A percentile compares a stretch with the other conserved stretches of the same genome.
These are phyloP conservation scores for Petrocephalus zakoni DNA, from an alignment of 2,113 vertebrate species.

Conservation along the genomic window DNA sequence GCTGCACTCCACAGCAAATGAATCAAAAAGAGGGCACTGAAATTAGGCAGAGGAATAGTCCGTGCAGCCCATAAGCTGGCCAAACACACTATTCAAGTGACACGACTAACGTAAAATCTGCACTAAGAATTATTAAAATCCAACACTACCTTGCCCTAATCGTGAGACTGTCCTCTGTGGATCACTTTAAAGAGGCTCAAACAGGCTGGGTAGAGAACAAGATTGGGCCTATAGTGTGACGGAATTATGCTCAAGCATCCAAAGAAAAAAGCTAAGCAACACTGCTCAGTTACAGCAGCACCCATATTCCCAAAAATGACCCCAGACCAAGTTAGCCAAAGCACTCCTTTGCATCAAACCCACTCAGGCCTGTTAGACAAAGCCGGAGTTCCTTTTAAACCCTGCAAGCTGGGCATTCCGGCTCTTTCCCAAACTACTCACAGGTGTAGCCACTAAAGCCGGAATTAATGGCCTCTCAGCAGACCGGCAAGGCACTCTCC, in stretches of 20 bases:
- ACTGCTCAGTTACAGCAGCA: neutral
- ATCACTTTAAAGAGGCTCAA: neutral
- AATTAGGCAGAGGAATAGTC: neutral
- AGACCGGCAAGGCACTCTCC: neutral
- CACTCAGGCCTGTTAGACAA: neutral
- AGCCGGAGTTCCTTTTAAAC: neutral
- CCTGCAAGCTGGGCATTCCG: neutral
- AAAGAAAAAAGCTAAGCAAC: neutral
- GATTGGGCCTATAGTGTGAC: neutral
- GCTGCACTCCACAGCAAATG: neutral
- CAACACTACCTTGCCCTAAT: neutral
- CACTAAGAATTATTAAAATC: neutral
- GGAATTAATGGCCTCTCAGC: neutral
- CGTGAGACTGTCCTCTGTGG: neutral
- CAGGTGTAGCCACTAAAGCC: neutral
- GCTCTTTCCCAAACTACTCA: neutral
- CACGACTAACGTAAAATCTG: neutral
- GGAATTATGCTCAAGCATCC: neutral
- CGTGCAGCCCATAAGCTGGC: neutral
- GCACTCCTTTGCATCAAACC: neutral
- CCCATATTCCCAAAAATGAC: neutral
- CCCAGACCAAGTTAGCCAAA: neutral
- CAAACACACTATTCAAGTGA: neutral
- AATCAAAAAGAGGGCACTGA: neutral
- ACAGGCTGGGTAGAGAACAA: neutral